These are phyloP conservation scores for Enoplosus armatus DNA, from an alignment of 2,797 vertebrate genomes.

Conservation along the genomic window DNA sequence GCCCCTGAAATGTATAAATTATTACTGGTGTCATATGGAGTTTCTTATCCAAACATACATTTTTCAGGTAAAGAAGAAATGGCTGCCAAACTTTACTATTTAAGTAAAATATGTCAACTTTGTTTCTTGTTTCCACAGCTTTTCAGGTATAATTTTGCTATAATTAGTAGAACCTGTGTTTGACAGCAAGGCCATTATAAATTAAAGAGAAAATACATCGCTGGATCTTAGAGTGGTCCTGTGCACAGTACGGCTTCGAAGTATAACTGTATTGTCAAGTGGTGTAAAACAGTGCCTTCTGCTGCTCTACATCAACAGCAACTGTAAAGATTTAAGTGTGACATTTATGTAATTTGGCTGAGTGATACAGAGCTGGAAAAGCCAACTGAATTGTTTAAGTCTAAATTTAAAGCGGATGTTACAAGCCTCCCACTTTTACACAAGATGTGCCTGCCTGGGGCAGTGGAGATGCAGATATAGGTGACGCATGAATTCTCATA, in stretches of 20 bases:
- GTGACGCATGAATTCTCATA: constrained; percentile 10
- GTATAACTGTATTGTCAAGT: neutral
- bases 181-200: neutral
- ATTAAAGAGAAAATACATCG: neutral
- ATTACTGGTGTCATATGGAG: neutral
- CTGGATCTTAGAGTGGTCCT: neutral
- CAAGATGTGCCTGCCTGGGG: constrained; percentile 20
- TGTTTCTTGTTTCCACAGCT: neutral
- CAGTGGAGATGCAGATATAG: constrained; percentile 16
- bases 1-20: neutral
- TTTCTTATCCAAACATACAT: neutral
- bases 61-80: neutral
- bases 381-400: constrained; percentile 30
- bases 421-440: constrained; percentile 44
- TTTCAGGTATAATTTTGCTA: neutral
- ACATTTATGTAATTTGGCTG: constrained; percentile 30
- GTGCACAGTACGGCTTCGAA: constrained; percentile 10
- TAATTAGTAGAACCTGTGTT: neutral
- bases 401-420: constrained; percentile 47
- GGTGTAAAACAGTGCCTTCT: neutral
- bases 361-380: constrained; percentile 23
- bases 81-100: neutral
- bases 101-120: neutral
- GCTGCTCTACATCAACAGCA: constrained; percentile 15
- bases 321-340: constrained; percentile 13